Base-by-base conservation (phyloP, 2,888 invertebrate species). In the Scaptodrosophila latifasciaeformis region DNA sequence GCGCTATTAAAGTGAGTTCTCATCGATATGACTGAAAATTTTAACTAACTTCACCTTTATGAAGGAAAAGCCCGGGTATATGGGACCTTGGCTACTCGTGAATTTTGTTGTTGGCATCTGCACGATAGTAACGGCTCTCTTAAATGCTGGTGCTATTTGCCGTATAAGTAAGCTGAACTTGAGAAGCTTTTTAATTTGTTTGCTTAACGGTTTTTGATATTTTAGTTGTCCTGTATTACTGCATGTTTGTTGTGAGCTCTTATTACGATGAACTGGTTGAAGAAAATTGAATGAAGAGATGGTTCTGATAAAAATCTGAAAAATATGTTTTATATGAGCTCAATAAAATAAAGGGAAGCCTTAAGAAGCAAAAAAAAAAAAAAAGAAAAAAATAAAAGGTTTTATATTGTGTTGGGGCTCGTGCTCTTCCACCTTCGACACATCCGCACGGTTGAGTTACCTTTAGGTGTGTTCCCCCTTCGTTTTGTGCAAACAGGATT, bases 401-500 rank as follows among this genome's bases (percentile, higher is more conserved):
- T n/a, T n/a, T n/a, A n/a, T n/a, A n/a, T n/a, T n/a, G n/a, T n/a
- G n/a, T n/a, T n/a, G n/a, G n/a, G n/a, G n/a, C n/a, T n/a, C n/a
- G n/a, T n/a, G n/a, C n/a, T n/a, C n/a, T n/a, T n/a, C n/a, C n/a
- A n/a, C n/a, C n/a, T n/a, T n/a, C n/a, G 24, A 7, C 3, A 24
- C 7, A 3, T 24, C 24, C 24, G 24, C 24, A 7, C 4, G 24
- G 24, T n/a, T n/a, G n/a, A n/a, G 24, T 7, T 24, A 24, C 24
- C 24, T n/a, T n/a, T n/a, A n/a, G n/a, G n/a, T n/a, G 13, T 34
- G 1, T 34, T 12, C 34, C 34, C 13, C 34, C 31, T 4, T 34
- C 37, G 15, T 37, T 37, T 24, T 37, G 10, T 17, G 37, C 37
- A 67, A 76, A 67, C 74, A 61, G 74, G 75, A 77, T 77, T 74